These are phyloP conservation scores for Drosophila bocqueti DNA, from an alignment of 1,140 invertebrate species.

Conservation along the genomic window DNA sequence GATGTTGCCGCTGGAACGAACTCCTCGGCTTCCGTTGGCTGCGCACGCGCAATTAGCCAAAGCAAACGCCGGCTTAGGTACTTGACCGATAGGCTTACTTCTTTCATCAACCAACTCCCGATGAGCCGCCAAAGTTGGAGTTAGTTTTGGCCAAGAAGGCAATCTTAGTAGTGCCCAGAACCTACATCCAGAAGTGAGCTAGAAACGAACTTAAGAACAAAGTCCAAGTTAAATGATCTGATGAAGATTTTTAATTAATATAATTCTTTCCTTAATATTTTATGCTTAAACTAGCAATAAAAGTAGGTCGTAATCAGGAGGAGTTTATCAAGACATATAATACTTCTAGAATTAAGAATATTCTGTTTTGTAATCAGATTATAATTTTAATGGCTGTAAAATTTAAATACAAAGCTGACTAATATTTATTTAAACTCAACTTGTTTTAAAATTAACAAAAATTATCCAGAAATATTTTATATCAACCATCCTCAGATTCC, in stretches of 20 bases:
- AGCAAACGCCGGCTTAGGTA: slow-evolving; percentile 66
- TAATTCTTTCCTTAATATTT: neutral
- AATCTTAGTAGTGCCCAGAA: no score
- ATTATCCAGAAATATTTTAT: neutral
- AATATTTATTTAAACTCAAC: neutral
- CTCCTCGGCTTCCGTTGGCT: slow-evolving; percentile 68
- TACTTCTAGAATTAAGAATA: no score
- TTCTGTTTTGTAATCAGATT: no score
- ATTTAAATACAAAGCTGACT: neutral
- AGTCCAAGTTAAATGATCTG: neutral
- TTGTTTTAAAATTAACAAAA: neutral
- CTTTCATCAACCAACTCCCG: neutral
- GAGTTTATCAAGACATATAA: no score
- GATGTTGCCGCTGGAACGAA: slow-evolving; percentile 8
- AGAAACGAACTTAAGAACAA: neutral
- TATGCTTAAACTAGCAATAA: no score
- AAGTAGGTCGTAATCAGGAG: neutral
- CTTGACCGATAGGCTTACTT: slow-evolving; percentile 64
- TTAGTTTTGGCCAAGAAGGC: neutral
- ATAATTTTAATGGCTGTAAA: no score
- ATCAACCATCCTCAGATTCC: no score
- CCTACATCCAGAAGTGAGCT: neutral
- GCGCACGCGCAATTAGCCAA: slow-evolving; percentile 79
- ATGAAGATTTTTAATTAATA: neutral
- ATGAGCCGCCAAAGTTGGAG: neutral